Conservation (phyloP, 2,888 invertebrate species). For the Acleris emargana region DNA sequence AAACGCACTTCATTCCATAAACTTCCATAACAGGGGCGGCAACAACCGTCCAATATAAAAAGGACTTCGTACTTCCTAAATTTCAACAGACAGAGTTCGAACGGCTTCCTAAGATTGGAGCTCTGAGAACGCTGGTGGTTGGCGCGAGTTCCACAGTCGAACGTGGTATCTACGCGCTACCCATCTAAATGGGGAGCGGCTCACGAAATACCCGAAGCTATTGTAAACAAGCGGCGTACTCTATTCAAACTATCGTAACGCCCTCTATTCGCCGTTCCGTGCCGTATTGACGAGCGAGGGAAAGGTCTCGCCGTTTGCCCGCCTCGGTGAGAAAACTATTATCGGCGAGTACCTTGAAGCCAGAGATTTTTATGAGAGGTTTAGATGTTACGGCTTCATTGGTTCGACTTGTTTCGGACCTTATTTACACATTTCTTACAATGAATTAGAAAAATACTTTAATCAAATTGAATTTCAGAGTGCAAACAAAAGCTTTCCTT, state of each 20-base stretch:
- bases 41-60: slow-evolving; percentile 58
- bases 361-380: slow-evolving; percentile 47
- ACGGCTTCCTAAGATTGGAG: slow-evolving; percentile 44
- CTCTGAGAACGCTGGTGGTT: slow-evolving; percentile 58
- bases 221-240: slow-evolving; percentile 78
- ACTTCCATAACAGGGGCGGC: slow-evolving; percentile 70
- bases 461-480: too few species aligned
- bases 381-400: slow-evolving; percentile 53
- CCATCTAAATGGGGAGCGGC: slow-evolving; percentile 77
- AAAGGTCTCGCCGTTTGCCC: slow-evolving; percentile 63
- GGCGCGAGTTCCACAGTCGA: slow-evolving; percentile 63
- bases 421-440: slow-evolving; percentile 15
- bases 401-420: slow-evolving; percentile 29
- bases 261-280: slow-evolving; percentile 66
- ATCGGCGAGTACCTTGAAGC: slow-evolving; percentile 58
- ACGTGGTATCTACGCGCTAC: slow-evolving; percentile 71
- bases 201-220: slow-evolving; percentile 80
- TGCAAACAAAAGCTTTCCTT: too few species aligned
- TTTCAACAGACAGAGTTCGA: slow-evolving; percentile 43
- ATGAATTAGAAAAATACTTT: neutral
- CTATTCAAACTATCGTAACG: slow-evolving; percentile 77
- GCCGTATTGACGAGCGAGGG: slow-evolving; percentile 66
- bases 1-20: slow-evolving; percentile 79
- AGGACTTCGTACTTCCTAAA: slow-evolving; percentile 53
- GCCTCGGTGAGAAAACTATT: slow-evolving; percentile 56